Percentiles rank a stretch among this genome's conserved stretches.
phyloP scores from a whole-genome alignment of 2,888 invertebrate genomes.

The Eulithis testata region DNA sequence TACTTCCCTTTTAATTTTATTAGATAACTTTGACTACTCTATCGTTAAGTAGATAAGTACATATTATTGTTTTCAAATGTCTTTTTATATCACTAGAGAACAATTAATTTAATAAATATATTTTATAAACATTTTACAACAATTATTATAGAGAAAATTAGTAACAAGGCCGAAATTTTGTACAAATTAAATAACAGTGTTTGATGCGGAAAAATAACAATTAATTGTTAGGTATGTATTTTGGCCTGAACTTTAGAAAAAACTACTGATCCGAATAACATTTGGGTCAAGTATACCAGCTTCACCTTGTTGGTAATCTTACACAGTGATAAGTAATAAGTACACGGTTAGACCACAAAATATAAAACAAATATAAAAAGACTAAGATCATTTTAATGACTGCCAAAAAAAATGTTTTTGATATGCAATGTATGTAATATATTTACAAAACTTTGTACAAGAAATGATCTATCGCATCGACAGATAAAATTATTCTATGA shows the following conservation, averaged over 20 bases:
- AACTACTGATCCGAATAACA: background rate
- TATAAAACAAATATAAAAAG: background rate
- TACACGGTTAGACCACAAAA: background rate
- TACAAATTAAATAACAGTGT: constrained; percentile 39
- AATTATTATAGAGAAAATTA: constrained; percentile 64
- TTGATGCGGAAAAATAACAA: constrained; percentile 30
- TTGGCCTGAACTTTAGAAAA: constrained; percentile 1
- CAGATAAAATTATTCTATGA: constrained; percentile 24
- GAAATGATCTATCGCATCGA: constrained; percentile 40
- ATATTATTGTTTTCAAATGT: constrained; percentile 59
- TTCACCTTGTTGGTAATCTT: background rate
- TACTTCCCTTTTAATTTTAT: constrained; percentile 60
- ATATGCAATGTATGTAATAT: constrained; percentile 73
- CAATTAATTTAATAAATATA: constrained; percentile 70
- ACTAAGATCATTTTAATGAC: constrained; percentile 40
- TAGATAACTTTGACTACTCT: constrained; percentile 51
- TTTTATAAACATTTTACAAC: constrained; percentile 80
- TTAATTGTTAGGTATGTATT: background rate
- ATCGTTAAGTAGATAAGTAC: constrained; percentile 44
- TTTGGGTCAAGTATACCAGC: background rate
- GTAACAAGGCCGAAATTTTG: constrained; percentile 62
- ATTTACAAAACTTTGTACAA: constrained; percentile 70
- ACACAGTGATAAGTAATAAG: background rate
- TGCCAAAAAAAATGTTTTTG: constrained; percentile 51
- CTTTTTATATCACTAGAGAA: constrained; percentile 65